A percentile compares a stretch with the other conserved stretches of the same genome.
Evolutionary conservation across 1,140 invertebrate genomes (phyloP).

Genomic region (Cheumatopsyche charites): DNA sequence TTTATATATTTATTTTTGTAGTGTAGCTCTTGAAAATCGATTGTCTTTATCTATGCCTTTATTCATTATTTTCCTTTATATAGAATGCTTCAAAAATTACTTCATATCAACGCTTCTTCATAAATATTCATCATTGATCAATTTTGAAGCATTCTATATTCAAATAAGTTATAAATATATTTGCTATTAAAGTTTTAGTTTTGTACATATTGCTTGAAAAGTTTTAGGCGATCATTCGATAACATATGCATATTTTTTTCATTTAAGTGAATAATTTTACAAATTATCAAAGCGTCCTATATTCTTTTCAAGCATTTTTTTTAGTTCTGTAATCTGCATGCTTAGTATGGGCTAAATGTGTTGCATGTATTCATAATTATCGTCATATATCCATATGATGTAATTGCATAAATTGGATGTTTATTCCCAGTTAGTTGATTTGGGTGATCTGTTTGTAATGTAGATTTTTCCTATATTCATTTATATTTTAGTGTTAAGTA

Average conservation of each 20-base stretch:
- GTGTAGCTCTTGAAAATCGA: conserved; percentile 48
- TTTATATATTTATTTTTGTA: conserved; percentile 36
- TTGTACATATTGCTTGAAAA: conserved; percentile 13
- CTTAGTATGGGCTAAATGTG: conserved; percentile 6
- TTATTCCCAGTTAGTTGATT: too few relatives aligned
- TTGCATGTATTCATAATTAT: conserved; percentile 4
- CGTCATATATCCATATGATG: too few relatives aligned
- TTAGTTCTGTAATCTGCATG: conserved; percentile 10
- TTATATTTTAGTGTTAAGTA: conserved; percentile 9
- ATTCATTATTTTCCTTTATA: conserved; percentile 18
- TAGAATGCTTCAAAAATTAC: conserved; percentile 14
- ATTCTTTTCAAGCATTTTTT: too few relatives aligned
- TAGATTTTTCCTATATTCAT: conserved; percentile 12
- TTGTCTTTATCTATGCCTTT: conserved; percentile 40
- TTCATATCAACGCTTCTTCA: neutral
- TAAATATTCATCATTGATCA: neutral
- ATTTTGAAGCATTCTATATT: conserved; percentile 3
- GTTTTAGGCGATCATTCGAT: neutral
- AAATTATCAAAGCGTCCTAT: too few relatives aligned
- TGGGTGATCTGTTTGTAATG: too few relatives aligned
- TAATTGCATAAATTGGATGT: too few relatives aligned
- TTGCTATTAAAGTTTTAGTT: conserved; percentile 16
- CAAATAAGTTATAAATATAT: neutral
- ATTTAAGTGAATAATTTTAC: too few relatives aligned
- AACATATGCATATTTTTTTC: too few relatives aligned